These are phyloP conservation scores for Murina feae DNA, from an alignment of 2,113 vertebrate genomes.

Conservation along the genomic window DNA sequence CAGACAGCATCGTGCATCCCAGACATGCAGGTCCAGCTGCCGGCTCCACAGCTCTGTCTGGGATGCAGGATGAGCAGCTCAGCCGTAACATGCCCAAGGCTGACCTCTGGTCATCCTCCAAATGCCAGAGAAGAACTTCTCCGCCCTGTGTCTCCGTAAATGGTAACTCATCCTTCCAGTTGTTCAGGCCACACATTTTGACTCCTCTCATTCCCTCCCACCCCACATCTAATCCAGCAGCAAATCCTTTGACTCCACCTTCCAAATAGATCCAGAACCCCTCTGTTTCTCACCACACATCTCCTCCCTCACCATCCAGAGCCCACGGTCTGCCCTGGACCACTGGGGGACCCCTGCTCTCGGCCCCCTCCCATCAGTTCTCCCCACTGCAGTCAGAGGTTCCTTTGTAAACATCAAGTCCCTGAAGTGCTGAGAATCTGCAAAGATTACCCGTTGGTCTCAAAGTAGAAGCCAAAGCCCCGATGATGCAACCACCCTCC, in stretches of 20 bases:
- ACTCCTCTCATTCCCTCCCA: not conserved
- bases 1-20: not conserved
- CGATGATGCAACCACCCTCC: not conserved
- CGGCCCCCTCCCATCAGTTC: no score
- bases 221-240: not conserved
- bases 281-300: not conserved
- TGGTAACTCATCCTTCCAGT: not conserved
- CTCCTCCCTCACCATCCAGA: not conserved
- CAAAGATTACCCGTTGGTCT: not conserved
- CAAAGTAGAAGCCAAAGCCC: not conserved
- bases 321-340: not conserved
- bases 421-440: not conserved
- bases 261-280: not conserved
- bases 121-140: not conserved
- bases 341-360: fast-evolving
- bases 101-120: not conserved
- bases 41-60: not conserved
- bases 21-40: not conserved
- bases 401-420: not conserved
- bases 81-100: not conserved
- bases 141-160: not conserved
- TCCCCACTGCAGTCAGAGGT: not conserved
- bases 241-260: not conserved
- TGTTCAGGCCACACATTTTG: not conserved
- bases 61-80: not conserved